Base-by-base conservation (phyloP, 1,140 invertebrate genomes). In the Chlorops oryzae region DNA sequence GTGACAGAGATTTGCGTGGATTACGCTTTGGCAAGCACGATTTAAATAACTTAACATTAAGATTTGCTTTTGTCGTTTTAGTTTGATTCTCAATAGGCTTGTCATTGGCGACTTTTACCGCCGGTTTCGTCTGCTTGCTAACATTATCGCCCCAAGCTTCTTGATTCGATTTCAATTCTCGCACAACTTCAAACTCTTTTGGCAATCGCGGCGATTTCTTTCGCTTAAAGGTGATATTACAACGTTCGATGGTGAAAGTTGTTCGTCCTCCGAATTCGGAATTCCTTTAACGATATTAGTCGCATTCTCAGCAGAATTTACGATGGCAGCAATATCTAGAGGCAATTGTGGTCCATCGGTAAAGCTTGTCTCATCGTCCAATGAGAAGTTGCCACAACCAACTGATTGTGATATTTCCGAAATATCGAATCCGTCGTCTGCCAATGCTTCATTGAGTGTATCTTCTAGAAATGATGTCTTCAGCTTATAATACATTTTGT, bases 401-500 rank as follows among this genome's bases (percentile, higher is more conserved):
- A 61, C 60, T 1, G 54, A 54, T 24, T 64, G 59, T 1, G 69
- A 65, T 51, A 65, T 69, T 57, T 71, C 66, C 15, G 74, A 64
- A 6, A 75, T 70, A 53, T 67, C 61, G 22, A 68, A 62, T 10
- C 66, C 56, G 39, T 73, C 63, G 55, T 75, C 74, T 43, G 74
- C 61, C 32, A 74, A 65, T 9, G 63, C 59, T 58, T 80, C 78
- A 22, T 68, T 72, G n/a, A 88, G 72, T 6, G 82, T 84, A 56
- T 83, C 79, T 62, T 87, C 84, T 25, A 89, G 74, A 37, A 80
- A 80, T 38, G 75, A 73, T 23, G 84, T 86, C 75, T 90, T 90
- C 2, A 89, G 61, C 56, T 84, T 78, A 74, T 85, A 89, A 69
- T 91, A 90, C 56, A 80, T 83, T 72, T 86, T 86, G 57, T 92